Evolutionary conservation across 2,113 vertebrate genomes (phyloP), one percentile per base, ranked within the genome.

Genomic region (Heterotis niloticus): DNA sequence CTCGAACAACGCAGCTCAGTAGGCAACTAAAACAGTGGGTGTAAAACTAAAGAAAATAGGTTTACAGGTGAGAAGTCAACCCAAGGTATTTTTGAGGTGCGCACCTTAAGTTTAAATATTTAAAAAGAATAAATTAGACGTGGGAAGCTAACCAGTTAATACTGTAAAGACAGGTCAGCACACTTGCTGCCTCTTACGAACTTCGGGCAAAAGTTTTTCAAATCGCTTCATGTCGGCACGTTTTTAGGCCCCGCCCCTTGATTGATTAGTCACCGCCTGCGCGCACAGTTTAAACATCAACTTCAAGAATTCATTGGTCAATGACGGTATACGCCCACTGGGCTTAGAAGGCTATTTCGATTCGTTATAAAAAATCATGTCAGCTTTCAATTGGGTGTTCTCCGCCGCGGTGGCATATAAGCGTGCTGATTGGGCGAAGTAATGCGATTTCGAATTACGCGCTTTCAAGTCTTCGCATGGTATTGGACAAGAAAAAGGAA

Each of bases 371-470:
- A 0, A 16, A 51, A 17, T 4, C 84, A 0, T 1, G 0, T 3
- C 3, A 0, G 4, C 26, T 0, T 69, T 1, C 10, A 5, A 88
- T 92, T 92, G 87, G 91, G 2, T 75, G 0, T 0, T 80, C 4
- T 76, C 65, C 81, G 84, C 78, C 85, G 88, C 88, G 78, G 76
- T 69, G 3, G 28, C 66, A 86, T 71, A 20, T 0, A 0, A 16
- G 11, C 4, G 24, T 71, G 0, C 10, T 80, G 65, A 92, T 91
- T 92, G 91, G 92, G 79, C 9, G 72, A 69, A 56, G 79, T 78
- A 16, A 87, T 70, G 75, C 86, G 10, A 83, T 92, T 93, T 93
- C 90, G 90, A 93, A 93, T 89, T 90, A 90, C 88, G 91, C 88
- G 88, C 88, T 91, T 86, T 82, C n/a, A 68, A 59, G 7, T 24